These are phyloP conservation scores for Amphilophus citrinellus DNA, from an alignment of 2,113 vertebrate genomes.

Conservation along the genomic window DNA sequence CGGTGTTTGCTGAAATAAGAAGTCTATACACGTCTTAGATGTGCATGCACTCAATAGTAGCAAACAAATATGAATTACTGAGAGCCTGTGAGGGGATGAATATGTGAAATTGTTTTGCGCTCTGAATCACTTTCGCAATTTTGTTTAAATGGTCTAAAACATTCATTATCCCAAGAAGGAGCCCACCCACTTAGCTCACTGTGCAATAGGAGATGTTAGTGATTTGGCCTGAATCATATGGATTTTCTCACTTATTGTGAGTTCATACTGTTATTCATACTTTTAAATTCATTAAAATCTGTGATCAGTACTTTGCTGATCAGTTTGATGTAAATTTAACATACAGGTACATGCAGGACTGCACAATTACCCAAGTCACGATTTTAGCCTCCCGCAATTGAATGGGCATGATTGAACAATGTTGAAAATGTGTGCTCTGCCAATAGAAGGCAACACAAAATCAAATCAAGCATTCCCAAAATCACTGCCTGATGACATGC, in stretches of 20 bases:
- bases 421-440: no score
- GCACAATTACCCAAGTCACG: neutral
- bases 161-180: neutral
- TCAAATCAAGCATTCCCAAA: no score
- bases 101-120: neutral
- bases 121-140: neutral
- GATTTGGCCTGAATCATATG: neutral
- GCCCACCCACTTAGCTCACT: neutral
- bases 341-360: neutral
- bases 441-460: no score
- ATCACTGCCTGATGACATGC: no score
- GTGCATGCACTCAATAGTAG: neutral
- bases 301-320: neutral
- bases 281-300: neutral
- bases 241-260: neutral
- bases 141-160: conserved; percentile 8
- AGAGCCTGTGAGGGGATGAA: conserved; percentile 6
- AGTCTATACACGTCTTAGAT: neutral
- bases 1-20: neutral
- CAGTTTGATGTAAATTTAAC: neutral
- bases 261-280: neutral
- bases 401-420: no score
- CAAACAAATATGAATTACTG: conserved; percentile 6
- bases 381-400: neutral
- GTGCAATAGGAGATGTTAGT: neutral